phyloP scores from a whole-genome alignment of 2,888 invertebrate species.

The Harmothoe impar region DNA sequence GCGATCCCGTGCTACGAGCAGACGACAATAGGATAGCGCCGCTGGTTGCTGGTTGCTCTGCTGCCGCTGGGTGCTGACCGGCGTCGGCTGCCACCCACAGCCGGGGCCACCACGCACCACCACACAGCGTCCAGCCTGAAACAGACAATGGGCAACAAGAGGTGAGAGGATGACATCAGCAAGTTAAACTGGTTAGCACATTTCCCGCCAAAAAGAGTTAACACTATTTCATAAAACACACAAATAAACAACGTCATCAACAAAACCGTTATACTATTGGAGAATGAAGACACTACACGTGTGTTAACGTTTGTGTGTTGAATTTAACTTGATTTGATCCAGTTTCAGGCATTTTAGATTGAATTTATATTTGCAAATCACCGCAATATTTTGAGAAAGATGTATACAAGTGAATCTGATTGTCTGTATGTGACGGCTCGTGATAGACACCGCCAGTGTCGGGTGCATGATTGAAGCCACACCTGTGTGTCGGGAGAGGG shows the following conservation, averaged over 20 bases:
- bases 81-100: neutral
- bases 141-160: neutral
- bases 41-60: neutral
- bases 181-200: neutral
- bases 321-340: no score
- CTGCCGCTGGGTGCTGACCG: conserved; percentile 6
- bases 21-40: neutral
- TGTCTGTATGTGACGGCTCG: no score
- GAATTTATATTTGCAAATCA: no score
- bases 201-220: conserved; percentile 27
- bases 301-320: no score
- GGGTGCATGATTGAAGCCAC: no score
- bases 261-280: no score
- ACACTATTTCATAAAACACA: neutral
- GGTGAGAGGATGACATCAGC: conserved; percentile 31
- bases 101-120: conserved; percentile 31
- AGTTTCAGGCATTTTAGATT: no score
- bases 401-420: no score
- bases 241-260: no score
- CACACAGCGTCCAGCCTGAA: conserved; percentile 9
- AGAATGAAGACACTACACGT: no score
- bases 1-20: neutral
- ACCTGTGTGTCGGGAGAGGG: neutral
- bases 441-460: no score
- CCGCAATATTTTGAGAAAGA: no score